phyloP scores from a whole-genome alignment of 2,113 vertebrate genomes.

The Nibea albiflora region DNA sequence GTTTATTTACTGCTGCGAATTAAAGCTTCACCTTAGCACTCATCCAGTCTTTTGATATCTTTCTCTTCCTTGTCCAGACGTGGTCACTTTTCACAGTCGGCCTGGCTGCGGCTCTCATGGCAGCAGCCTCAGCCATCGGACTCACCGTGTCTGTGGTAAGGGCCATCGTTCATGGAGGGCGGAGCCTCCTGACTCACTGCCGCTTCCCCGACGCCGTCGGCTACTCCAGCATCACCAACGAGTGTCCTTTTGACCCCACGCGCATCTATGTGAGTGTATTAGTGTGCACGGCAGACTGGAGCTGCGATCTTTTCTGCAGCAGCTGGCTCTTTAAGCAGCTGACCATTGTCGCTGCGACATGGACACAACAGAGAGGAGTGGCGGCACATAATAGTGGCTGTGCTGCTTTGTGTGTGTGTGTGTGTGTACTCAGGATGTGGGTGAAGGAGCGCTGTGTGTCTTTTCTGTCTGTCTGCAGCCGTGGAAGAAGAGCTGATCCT shows the following conservation, averaged over 20 bases:
- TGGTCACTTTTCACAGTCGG: constrained; percentile 85
- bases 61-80: constrained; percentile 72
- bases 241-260: constrained; percentile 94
- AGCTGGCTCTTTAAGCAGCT: constrained; percentile 36
- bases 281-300: neutral
- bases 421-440: neutral
- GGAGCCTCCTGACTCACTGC: constrained; percentile 86
- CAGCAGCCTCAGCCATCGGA: constrained; percentile 84
- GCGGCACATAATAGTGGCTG: neutral
- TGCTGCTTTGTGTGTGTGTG: neutral
- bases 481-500: constrained; percentile 53
- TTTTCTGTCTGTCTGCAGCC: constrained; percentile 10
- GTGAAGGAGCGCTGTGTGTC: constrained; percentile 10
- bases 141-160: constrained; percentile 83
- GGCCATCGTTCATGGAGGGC: constrained; percentile 84
- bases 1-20: constrained; percentile 4
- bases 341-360: neutral
- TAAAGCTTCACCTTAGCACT: neutral
- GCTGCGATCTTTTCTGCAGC: constrained; percentile 25
- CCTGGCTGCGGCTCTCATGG: constrained; percentile 79
- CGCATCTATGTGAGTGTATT: constrained; percentile 87
- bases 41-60: neutral
- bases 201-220: constrained; percentile 65
- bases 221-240: constrained; percentile 76
- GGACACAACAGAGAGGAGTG: neutral